These are phyloP conservation scores for Cosmorhoe ocellata DNA, from an alignment of 2,888 invertebrate species.

Conservation along the genomic window DNA sequence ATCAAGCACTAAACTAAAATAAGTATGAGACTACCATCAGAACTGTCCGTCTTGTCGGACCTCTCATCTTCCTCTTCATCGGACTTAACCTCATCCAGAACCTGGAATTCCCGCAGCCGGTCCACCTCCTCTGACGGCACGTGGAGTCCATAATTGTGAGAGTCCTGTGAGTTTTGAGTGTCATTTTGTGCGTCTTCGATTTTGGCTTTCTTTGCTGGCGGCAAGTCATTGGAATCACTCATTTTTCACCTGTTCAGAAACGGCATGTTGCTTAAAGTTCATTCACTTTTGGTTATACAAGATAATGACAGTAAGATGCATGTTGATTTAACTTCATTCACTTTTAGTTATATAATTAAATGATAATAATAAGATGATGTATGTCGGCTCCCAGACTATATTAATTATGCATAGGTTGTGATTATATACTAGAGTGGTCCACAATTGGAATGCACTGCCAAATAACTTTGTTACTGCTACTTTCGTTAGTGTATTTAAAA, in stretches of 20 bases:
- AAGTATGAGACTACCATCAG: slow-evolving; percentile 47
- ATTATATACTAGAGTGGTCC: too few relatives aligned
- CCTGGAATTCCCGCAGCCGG: slow-evolving; percentile 66
- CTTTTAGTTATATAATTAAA: too few relatives aligned
- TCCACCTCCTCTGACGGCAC: slow-evolving; percentile 61
- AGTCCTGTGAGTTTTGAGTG: slow-evolving; percentile 23
- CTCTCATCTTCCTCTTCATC: slow-evolving; percentile 70
- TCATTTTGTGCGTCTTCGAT: slow-evolving; percentile 20
- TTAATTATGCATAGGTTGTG: too few relatives aligned
- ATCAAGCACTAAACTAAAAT: too few relatives aligned
- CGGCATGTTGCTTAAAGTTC: slow-evolving; percentile 27
- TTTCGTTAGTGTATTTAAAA: too few relatives aligned
- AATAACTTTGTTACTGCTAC: too few relatives aligned
- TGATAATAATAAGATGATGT: too few relatives aligned
- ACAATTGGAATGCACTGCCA: too few relatives aligned
- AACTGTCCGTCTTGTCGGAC: slow-evolving; percentile 57
- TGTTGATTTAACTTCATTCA: too few relatives aligned
- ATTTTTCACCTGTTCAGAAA: slow-evolving; percentile 48
- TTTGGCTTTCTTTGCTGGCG: slow-evolving; percentile 52
- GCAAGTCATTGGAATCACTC: slow-evolving; percentile 39
- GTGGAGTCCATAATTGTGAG: slow-evolving; percentile 18
- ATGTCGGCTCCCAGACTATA: too few relatives aligned
- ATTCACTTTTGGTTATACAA: too few relatives aligned
- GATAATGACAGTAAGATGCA: too few relatives aligned
- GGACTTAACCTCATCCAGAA: slow-evolving; percentile 72